Percentiles rank a stretch among this genome's conserved stretches.
These are phyloP conservation scores for Koerneria pararmatus DNA, from an alignment of 2,888 invertebrate species.

Conservation along the genomic window DNA sequence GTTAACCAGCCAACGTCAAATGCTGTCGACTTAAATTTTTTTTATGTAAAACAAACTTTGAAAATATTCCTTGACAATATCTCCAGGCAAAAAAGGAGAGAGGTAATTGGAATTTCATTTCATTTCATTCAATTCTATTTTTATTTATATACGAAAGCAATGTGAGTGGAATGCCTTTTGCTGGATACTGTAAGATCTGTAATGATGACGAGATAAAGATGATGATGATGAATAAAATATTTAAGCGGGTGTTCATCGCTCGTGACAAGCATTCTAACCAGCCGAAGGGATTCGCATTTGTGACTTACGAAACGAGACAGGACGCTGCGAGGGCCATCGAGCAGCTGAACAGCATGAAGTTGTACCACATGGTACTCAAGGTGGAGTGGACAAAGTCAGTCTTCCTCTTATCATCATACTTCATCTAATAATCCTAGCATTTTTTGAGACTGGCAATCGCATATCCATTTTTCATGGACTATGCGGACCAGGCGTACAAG, in stretches of 20 bases:
- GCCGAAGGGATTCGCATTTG: conserved; percentile 86
- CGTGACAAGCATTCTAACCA: conserved; percentile 73
- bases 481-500: too few species aligned
- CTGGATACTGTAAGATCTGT: background rate
- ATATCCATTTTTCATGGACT: too few species aligned
- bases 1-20: too few species aligned
- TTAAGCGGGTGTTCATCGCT: conserved; percentile 88
- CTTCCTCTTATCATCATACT: conserved; percentile 2
- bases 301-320: conserved; percentile 81
- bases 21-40: too few species aligned
- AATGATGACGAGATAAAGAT: background rate
- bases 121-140: background rate
- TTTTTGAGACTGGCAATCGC: too few species aligned
- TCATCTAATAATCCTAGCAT: too few species aligned
- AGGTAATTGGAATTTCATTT: too few species aligned
- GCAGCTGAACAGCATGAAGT: conserved; percentile 56
- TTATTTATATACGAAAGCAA: background rate
- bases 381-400: conserved; percentile 65
- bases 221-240: too few species aligned
- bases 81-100: too few species aligned
- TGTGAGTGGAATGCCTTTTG: background rate
- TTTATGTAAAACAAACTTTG: too few species aligned
- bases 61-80: too few species aligned
- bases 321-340: conserved; percentile 75
- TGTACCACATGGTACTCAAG: conserved; percentile 88